Base-by-base conservation (phyloP, 2,797 vertebrate genomes). In the Lagocephalus sceleratus region DNA sequence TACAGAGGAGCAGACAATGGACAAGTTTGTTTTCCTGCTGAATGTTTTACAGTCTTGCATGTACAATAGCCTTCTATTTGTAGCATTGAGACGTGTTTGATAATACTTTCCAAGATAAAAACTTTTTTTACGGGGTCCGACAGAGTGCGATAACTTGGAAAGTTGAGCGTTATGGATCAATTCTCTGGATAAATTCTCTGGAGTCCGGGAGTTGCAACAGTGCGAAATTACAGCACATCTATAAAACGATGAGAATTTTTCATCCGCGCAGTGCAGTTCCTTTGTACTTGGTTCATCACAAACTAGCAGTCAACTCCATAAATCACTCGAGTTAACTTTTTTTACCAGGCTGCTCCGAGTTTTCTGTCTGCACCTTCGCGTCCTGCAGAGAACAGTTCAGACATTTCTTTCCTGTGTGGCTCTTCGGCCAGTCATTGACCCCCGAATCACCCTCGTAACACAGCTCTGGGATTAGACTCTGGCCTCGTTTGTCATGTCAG, bases 401-500 rank as follows among this genome's bases (percentile, higher is more conserved):
- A 65, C 39, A 23, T 63, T 63, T 73, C 60, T 66, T 67, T 83
- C 81, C 78, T 68, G 67, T 56, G 68, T 66, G 71, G 63, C 51
- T 79, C 64, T 55, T 75, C 14, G 10, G 50, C 62, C 76, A 47
- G 57, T 66, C 66, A 4, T 60, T 85, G 83, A 88, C 80, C 83
- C 63, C 57, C 48, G 26, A 20, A 66, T 78, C 60, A 73, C 81
- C 76, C 68, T 46, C 32, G 76, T 71, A 73, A 71, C 78, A 65
- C 70, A 57, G 63, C 62, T 50, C 72, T 57, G 53, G 73, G 78
- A 87, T 81, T 78, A 82, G 67, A 81, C 71, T 44, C 63, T 57
- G 73, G 73, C 77, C 76, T 83, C 61, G 46, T 88, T 84, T 83
- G 69, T 83, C 79, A 68, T 72, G 76, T 84, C 79, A 84, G 78